A percentile compares a stretch with the other conserved stretches of the same genome.
Conservation (phyloP, 2,113 vertebrate species). For the Genyomyrus donnyi region DNA sequence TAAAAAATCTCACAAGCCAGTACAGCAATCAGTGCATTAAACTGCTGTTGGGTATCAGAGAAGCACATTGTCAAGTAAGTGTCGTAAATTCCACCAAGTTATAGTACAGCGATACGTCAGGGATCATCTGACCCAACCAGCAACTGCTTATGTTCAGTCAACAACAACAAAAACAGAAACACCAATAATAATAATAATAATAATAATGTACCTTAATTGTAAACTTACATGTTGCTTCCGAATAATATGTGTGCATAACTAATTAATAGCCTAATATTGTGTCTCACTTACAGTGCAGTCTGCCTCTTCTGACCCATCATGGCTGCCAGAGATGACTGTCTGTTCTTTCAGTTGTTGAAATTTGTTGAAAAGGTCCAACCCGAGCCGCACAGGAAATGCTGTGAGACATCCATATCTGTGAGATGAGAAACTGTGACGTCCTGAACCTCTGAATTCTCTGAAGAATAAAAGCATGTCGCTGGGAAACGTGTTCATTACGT, state of each 20-base stretch:
- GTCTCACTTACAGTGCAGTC: background rate
- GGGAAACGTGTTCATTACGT: conserved; percentile 40
- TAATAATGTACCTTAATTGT: background rate
- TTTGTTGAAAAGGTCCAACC: background rate
- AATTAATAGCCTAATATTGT: background rate
- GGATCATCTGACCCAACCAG: background rate
- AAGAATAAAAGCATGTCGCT: conserved; percentile 54
- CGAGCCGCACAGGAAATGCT: conserved; percentile 40
- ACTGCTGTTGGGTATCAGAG: background rate
- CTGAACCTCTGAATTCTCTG: conserved; percentile 56
- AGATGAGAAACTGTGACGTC: conserved; percentile 58
- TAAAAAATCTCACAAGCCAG: background rate
- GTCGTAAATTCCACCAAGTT: background rate
- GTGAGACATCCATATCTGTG: conserved; percentile 48
- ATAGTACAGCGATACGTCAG: background rate
- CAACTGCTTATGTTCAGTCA: background rate
- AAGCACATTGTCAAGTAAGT: background rate
- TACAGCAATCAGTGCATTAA: background rate
- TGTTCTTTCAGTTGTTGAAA: background rate
- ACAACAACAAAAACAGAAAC: background rate
- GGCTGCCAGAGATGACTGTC: background rate
- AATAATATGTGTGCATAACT: background rate
- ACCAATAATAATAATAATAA: background rate
- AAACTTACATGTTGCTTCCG: background rate
- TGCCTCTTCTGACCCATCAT: background rate